These are phyloP conservation scores for Mustela lutreola DNA, from an alignment of 2,113 vertebrate genomes.

Conservation along the genomic window DNA sequence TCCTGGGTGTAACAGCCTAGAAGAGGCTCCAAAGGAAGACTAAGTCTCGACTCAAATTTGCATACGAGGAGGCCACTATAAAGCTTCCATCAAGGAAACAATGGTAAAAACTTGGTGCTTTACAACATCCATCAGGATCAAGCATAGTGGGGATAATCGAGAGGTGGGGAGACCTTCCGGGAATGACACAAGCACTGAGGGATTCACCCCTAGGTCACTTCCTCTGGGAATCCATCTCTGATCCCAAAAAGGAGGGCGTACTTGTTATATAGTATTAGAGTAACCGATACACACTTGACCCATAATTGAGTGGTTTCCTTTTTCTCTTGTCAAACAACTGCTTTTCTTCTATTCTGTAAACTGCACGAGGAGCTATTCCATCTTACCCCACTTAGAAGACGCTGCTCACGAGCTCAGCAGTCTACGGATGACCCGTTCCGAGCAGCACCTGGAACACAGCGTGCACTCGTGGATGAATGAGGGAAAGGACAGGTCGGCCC, in stretches of 20 bases:
- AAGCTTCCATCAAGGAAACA: background rate
- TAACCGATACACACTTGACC: background rate
- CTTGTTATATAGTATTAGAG: background rate
- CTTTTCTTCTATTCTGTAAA: background rate
- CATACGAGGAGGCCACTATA: background rate
- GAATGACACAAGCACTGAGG: background rate
- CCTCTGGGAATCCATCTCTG: slow-evolving; percentile 9
- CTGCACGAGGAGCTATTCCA: background rate
- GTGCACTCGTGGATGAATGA: background rate
- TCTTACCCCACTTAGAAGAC: background rate
- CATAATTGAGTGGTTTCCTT: background rate
- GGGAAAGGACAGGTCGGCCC: background rate
- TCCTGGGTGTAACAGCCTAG: background rate
- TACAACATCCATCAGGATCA: background rate
- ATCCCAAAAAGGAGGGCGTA: background rate
- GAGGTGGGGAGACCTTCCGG: background rate
- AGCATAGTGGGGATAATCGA: background rate
- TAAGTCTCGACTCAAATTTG: background rate
- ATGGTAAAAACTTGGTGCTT: background rate
- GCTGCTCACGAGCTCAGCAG: background rate
- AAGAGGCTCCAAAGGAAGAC: background rate
- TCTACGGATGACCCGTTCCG: background rate
- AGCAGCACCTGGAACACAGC: background rate
- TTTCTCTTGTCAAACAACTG: background rate
- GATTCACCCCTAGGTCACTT: background rate